Evolutionary conservation across 2,888 invertebrate species (phyloP).

Genomic region (Oscheius sp.): DNA sequence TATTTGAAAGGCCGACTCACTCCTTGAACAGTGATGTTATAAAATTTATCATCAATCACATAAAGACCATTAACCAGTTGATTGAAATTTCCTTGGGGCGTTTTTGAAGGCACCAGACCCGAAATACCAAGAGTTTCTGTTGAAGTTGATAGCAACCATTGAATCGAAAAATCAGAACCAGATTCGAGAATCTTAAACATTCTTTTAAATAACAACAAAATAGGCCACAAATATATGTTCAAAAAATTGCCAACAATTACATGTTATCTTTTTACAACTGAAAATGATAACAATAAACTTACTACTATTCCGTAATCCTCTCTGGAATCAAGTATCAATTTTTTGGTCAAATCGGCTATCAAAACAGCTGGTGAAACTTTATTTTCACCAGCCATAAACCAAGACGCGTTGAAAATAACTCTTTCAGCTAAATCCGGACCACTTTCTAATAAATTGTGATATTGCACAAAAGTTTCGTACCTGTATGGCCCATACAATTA

Average conservation of each 20-base stretch:
- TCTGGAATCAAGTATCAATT: neutral
- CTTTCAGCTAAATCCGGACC: neutral
- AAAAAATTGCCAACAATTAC: no score
- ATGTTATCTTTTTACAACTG: no score
- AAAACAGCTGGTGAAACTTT: neutral
- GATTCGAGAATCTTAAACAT: constrained; percentile 22
- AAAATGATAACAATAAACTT: neutral
- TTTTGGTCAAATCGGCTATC: neutral
- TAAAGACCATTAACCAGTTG: neutral
- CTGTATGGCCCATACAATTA: neutral
- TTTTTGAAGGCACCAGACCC: constrained; percentile 4
- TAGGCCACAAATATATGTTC: no score
- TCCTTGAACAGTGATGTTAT: neutral
- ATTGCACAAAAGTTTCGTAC: neutral
- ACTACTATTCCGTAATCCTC: neutral
- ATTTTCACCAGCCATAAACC: neutral
- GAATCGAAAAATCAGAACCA: neutral
- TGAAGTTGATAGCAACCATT: neutral
- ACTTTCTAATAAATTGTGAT: neutral
- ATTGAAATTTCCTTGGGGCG: neutral
- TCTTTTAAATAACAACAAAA: no score
- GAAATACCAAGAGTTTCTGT: neutral
- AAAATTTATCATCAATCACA: neutral
- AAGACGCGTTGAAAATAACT: neutral
- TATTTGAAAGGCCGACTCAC: neutral